Evolutionary conservation across 2,888 invertebrate species (phyloP), one percentile per base, ranked within the genome.

Genomic region (Dryomyza anilis): DNA sequence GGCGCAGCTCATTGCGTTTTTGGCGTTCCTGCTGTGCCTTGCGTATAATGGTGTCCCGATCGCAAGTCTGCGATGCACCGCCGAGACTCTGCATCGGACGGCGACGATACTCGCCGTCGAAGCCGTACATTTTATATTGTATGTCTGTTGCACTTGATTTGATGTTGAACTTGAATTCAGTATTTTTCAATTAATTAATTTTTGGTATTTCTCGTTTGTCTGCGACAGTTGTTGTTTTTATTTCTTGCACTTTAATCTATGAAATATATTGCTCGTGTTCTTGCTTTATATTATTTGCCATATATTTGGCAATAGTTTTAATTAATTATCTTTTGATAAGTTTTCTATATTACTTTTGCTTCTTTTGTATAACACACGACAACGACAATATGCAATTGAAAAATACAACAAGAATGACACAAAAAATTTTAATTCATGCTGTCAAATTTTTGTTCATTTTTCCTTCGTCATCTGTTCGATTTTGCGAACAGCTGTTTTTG

Each of bases 81-180:
- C 94, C 91, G 72, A 96, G 86, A 83, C 93, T 95, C 84, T 96
- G 96, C 76, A 91, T 89, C 8, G 96, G 97, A 82, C 89, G 91
- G 57, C 92, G 87, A 77, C 93, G 89, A 81, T 91, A 94, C 81
- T 96, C 92, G 63, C 97, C 97, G 82, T 97, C 96, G 81, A 97
- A 97, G 77, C 92, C 87, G 83, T 88, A 88, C 89, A 88, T 88
- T 58, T 63, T 43, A n/a, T n/a, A n/a, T n/a, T n/a, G n/a, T n/a
- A n/a, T n/a, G n/a, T n/a, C n/a, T n/a, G n/a, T n/a, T n/a, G n/a
- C n/a, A n/a, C n/a, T n/a, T n/a, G n/a, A n/a, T n/a, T n/a, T n/a
- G n/a, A n/a, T n/a, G n/a, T n/a, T n/a, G n/a, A n/a, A n/a, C n/a
- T n/a, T n/a, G n/a, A n/a, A n/a, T n/a, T 52, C 56, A 27, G n/a